Conservation (phyloP, 2,797 vertebrate genomes). For the Stomatorhinus walkeri region DNA sequence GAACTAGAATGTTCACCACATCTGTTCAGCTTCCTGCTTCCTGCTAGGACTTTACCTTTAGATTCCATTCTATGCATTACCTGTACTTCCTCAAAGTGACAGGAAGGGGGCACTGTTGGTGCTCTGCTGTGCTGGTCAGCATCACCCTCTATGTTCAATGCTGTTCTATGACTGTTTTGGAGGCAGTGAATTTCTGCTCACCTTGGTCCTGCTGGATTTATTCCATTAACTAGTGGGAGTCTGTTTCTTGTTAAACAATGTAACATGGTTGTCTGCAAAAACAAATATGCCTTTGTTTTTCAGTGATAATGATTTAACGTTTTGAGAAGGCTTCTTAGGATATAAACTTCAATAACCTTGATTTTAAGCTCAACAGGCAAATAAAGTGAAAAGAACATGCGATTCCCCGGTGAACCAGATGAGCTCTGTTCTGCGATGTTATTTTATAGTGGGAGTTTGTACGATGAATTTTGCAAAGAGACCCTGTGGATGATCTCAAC, state of each 20-base stretch:
- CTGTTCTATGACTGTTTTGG: neutral
- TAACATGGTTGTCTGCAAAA: neutral
- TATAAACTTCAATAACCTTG: neutral
- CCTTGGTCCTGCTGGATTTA: neutral
- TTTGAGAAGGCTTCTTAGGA: neutral
- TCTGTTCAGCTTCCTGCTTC: neutral
- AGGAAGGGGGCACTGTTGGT: neutral
- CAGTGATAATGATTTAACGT: neutral
- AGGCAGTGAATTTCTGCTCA: neutral
- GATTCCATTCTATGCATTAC: neutral
- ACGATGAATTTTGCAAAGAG: neutral
- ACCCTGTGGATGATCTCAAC: neutral
- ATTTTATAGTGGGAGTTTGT: neutral
- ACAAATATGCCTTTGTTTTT: neutral
- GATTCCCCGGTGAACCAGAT: neutral
- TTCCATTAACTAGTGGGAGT: neutral
- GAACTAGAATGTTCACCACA: neutral
- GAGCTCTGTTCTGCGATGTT: neutral
- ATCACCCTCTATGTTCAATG: neutral
- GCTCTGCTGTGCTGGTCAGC: neutral
- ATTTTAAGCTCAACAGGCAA: neutral
- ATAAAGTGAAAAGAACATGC: neutral
- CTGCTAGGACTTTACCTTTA: neutral
- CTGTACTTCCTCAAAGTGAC: neutral
- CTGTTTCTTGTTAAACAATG: neutral